A percentile compares a stretch with the other conserved stretches of the same genome.
Evolutionary conservation across 2,888 invertebrate species (phyloP).

Genomic region (Tachina fera): DNA sequence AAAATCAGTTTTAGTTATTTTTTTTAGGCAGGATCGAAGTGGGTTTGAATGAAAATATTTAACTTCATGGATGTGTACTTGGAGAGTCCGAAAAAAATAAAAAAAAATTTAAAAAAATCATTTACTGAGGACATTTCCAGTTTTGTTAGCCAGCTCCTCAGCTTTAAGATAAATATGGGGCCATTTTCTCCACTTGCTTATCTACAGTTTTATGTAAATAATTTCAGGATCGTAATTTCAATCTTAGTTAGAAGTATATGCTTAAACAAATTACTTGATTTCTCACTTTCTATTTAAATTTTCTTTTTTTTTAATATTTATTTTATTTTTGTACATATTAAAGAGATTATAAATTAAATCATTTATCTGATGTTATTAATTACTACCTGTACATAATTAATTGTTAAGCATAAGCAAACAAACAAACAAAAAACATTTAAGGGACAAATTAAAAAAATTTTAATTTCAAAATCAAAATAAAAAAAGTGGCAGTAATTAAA

Average conservation of each 20-base stretch:
- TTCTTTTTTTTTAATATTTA: slow-evolving; percentile 27
- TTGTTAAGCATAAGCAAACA: slow-evolving; percentile 1
- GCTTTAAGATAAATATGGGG: too few relatives aligned
- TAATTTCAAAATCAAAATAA: neutral
- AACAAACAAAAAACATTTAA: slow-evolving; percentile 1
- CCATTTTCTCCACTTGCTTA: too few relatives aligned
- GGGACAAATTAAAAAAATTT: slow-evolving; percentile 1
- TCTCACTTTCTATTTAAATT: slow-evolving; percentile 1
- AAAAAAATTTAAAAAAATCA: too few relatives aligned
- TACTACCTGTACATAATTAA: slow-evolving; percentile 15
- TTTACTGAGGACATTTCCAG: too few relatives aligned
- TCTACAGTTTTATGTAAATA: too few relatives aligned
- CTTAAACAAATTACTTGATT: neutral
- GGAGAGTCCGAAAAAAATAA: too few relatives aligned
- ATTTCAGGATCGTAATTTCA: too few relatives aligned
- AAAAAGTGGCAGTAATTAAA: slow-evolving; percentile 43
- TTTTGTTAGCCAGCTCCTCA: too few relatives aligned
- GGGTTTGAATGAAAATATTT: too few relatives aligned
- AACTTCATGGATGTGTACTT: too few relatives aligned
- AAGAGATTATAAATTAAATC: slow-evolving; percentile 35
- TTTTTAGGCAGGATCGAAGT: too few relatives aligned
- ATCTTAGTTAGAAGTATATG: neutral
- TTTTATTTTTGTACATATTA: slow-evolving; percentile 47
- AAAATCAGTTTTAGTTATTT: too few relatives aligned
- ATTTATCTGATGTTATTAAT: slow-evolving; percentile 32